Evolutionary conservation across 2,797 vertebrate species (phyloP).

Genomic region (Tachyglossus aculeatus): DNA sequence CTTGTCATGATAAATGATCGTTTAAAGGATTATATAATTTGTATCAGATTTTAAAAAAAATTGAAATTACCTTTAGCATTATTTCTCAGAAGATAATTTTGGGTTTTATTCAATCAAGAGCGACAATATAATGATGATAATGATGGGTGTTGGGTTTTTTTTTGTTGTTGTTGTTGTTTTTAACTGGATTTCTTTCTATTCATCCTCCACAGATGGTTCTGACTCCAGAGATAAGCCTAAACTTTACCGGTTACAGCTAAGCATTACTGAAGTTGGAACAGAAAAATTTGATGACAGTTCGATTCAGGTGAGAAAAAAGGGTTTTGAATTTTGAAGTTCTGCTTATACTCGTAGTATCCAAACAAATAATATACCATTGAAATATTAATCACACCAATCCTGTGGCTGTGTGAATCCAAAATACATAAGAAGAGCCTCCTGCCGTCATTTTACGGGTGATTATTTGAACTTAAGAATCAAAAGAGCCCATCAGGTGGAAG

Average conservation of each 20-base stretch:
- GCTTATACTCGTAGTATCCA: accelerated
- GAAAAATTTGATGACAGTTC: conserved; percentile 91
- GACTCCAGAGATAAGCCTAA: conserved; percentile 98
- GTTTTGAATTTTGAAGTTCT: background rate
- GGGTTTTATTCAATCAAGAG: too few relatives aligned
- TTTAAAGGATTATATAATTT: too few relatives aligned
- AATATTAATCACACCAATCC: background rate
- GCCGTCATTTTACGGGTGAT: background rate
- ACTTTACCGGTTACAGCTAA: conserved; percentile 95
- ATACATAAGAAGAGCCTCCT: background rate
- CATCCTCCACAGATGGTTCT: conserved; percentile 85
- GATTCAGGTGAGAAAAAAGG: conserved; percentile 84
- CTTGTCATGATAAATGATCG: too few relatives aligned
- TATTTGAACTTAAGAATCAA: background rate
- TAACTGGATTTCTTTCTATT: background rate
- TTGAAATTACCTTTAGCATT: too few relatives aligned
- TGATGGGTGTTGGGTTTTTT: too few relatives aligned
- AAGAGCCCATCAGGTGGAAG: background rate
- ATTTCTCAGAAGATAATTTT: too few relatives aligned
- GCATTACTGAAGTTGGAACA: conserved; percentile 94
- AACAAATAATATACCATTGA: background rate
- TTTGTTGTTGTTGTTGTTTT: too few relatives aligned
- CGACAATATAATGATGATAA: too few relatives aligned
- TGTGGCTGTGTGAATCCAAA: background rate
- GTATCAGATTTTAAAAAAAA: too few relatives aligned